Conservation (phyloP, 2,113 vertebrate genomes). For the Vicugna pacos region DNA sequence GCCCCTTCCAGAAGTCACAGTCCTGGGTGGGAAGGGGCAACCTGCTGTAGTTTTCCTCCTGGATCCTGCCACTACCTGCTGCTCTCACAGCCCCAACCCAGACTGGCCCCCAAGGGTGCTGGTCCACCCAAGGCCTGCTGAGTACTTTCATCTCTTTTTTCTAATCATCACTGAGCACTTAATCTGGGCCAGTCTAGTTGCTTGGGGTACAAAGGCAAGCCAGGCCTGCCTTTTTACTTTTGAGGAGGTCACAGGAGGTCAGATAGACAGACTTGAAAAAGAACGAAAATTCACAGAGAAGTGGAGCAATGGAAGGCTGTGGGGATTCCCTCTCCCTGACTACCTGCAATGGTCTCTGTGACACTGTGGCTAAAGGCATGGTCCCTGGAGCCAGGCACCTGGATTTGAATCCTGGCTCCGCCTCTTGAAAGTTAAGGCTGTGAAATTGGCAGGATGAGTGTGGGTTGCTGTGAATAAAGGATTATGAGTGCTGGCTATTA, state of each 20-base stretch:
- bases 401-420: background rate
- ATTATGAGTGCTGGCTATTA: background rate
- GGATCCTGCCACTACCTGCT: background rate
- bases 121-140: background rate
- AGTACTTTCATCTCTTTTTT: background rate
- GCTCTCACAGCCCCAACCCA: background rate
- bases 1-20: background rate
- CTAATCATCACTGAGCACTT: background rate
- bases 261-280: background rate
- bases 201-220: background rate
- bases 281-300: background rate
- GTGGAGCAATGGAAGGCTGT: background rate
- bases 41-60: background rate
- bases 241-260: background rate
- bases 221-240: background rate
- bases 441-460: background rate
- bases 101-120: background rate
- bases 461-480: background rate
- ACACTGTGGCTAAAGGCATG: background rate
- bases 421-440: background rate
- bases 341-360: background rate
- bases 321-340: background rate
- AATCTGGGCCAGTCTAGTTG: too few species aligned
- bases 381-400: background rate
- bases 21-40: too few species aligned